Base-by-base conservation (phyloP, 1,140 invertebrate genomes). In the Zaprionus tsacasi region DNA sequence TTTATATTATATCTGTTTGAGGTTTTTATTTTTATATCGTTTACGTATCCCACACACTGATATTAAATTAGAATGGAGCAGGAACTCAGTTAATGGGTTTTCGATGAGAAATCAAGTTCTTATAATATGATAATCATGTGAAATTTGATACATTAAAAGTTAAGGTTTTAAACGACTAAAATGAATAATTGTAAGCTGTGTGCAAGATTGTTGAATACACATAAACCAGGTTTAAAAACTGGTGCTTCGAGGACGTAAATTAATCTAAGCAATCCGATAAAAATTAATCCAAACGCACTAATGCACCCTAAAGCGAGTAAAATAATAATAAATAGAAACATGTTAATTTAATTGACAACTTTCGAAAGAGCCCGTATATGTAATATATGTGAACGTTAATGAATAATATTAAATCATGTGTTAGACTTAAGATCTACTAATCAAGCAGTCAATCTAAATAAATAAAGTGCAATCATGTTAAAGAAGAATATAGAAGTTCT, bases 381-480 rank as follows among this genome's bases (percentile, higher is more conserved):
- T 77, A 81, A 82, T 79, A 65, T 76, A 72, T 73, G 60, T 50
- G 38, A 57, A 60, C 52, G 60, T 40, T 56, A 35, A 27, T 52
- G 43, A 13, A 54, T 59, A 40, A 66, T 45, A 27, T 52, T 65
- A 71, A 71, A 63, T 52, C 35, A 25, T 68, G 66, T 78, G 66
- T 36, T 78, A 81, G 57, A 11, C 10, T 21, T 82, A 82, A 88
- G 83, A 43, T 64, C 35, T 74, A 87, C 82, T 87, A 87, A 87
- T 82, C 40, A 45, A 45, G 52, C 71, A 86, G 82, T 88, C 83
- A 88, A 70, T 79, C 7, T 45, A 45, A 6, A 88, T 59, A 66
- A 82, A 87, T 88, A 87, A 88, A 88, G 66, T 76, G 79, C 80
- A 87, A 88, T 80, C 69, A 82, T 82, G 68, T 87, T 82, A 45